Conservation (phyloP, 2,888 invertebrate species). For the Mactromeris polynyma region DNA sequence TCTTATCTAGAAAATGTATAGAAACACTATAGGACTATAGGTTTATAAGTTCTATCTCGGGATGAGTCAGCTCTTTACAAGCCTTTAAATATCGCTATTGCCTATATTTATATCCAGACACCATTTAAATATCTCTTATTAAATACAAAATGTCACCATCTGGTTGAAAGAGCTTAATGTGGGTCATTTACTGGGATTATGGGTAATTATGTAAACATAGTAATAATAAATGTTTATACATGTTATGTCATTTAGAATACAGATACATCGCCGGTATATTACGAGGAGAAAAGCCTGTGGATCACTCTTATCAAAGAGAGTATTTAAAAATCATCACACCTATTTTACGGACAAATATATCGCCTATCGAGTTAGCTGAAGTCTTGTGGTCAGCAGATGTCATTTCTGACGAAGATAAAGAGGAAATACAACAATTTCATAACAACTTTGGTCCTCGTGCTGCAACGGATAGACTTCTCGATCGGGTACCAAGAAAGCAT, state of each 20-base stretch:
- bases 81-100: too few relatives aligned
- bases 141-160: too few relatives aligned
- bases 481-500: constrained; percentile 26
- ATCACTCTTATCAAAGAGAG: constrained; percentile 27
- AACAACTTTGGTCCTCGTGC: neutral
- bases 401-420: constrained; percentile 36
- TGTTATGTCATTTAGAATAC: constrained; percentile 12
- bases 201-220: too few relatives aligned
- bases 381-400: constrained; percentile 21
- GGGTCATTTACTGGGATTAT: too few relatives aligned
- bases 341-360: neutral
- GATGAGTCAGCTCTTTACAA: too few relatives aligned
- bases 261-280: constrained; percentile 14
- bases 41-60: too few relatives aligned
- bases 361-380: neutral
- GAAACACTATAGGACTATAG: too few relatives aligned
- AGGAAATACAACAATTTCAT: constrained; percentile 20
- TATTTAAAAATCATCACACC: constrained; percentile 30
- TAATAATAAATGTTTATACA: too few relatives aligned
- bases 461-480: constrained; percentile 26
- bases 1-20: too few relatives aligned
- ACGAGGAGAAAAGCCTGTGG: constrained; percentile 8
- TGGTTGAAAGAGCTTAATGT: too few relatives aligned
- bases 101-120: too few relatives aligned
- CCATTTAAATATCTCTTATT: too few relatives aligned